Evolutionary conservation across 2,113 vertebrate genomes (phyloP).

Genomic region (Theristicus caerulescens): DNA sequence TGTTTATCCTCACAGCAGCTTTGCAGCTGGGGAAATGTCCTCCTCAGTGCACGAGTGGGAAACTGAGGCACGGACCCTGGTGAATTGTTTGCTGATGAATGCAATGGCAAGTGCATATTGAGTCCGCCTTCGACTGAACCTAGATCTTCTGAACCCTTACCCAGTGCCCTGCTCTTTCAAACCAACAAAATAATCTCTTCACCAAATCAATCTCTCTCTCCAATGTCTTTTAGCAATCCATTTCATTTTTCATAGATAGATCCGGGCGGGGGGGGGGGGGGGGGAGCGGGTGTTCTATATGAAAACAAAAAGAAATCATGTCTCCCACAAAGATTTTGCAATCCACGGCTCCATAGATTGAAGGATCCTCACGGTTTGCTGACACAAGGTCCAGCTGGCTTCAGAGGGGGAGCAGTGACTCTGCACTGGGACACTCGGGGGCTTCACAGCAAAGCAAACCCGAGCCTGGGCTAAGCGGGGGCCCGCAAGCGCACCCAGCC

Average conservation of each 20-base stretch:
- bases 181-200: not conserved
- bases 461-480: not conserved
- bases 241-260: not conserved
- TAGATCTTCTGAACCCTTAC: too few species aligned
- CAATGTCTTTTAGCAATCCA: not conserved
- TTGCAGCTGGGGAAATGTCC: not conserved
- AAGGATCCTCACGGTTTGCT: not conserved
- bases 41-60: not conserved
- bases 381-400: not conserved
- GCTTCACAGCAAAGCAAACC: fast-evolving
- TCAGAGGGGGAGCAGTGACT: not conserved
- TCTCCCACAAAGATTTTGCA: not conserved
- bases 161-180: not conserved
- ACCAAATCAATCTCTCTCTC: not conserved
- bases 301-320: not conserved
- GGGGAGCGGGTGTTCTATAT: not conserved
- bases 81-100: not conserved
- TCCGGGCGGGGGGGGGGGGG: fast-evolving
- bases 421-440: not conserved
- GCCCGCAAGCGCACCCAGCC: fast-evolving
- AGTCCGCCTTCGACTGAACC: fast-evolving
- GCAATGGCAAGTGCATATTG: fast-evolving
- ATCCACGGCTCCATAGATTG: fast-evolving
- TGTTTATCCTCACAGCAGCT: not conserved
- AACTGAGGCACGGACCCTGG: not conserved